Percentiles rank a stretch among this genome's conserved stretches.
phyloP scores from a whole-genome alignment of 1,140 invertebrate genomes.

The Propsilocerus akamusi region DNA sequence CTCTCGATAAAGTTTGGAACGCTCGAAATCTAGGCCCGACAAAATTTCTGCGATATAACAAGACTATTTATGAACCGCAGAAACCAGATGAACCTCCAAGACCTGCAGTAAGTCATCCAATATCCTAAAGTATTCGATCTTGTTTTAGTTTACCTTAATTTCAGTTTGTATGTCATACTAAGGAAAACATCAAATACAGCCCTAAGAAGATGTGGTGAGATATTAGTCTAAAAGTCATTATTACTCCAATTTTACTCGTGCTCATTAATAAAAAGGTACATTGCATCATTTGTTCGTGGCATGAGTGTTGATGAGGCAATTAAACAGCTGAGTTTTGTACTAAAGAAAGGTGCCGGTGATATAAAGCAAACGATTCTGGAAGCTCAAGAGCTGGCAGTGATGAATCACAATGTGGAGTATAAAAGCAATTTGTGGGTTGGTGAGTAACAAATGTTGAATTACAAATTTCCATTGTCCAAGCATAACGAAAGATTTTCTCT shows the following conservation, averaged over 20 bases:
- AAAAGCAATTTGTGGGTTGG: constrained; percentile 92
- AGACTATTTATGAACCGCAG: constrained; percentile 62
- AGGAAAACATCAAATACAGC: constrained; percentile 72
- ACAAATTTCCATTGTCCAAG: neutral
- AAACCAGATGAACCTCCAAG: constrained; percentile 47
- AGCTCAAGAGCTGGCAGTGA: constrained; percentile 73
- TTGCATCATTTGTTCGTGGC: constrained; percentile 68
- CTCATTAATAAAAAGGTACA: too few relatives aligned
- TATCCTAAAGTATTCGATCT: constrained; percentile 6
- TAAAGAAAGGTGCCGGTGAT: constrained; percentile 63
- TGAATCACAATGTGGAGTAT: constrained; percentile 85
- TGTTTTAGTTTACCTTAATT: constrained; percentile 23
- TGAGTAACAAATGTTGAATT: constrained; percentile 34
- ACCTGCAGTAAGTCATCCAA: constrained; percentile 50
- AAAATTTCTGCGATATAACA: constrained; percentile 43
- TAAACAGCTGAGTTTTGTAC: constrained; percentile 69
- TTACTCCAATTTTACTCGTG: too few relatives aligned
- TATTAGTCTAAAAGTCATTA: too few relatives aligned
- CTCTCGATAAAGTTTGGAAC: neutral
- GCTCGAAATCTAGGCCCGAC: constrained; percentile 17
- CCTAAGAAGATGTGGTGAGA: constrained; percentile 85
- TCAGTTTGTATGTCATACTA: constrained; percentile 71
- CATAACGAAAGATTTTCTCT: constrained; percentile 17
- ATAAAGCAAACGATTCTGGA: constrained; percentile 69
- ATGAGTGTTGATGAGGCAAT: constrained; percentile 87